Evolutionary conservation across 2,888 invertebrate genomes (phyloP).

Genomic region (Magallana nippona): DNA sequence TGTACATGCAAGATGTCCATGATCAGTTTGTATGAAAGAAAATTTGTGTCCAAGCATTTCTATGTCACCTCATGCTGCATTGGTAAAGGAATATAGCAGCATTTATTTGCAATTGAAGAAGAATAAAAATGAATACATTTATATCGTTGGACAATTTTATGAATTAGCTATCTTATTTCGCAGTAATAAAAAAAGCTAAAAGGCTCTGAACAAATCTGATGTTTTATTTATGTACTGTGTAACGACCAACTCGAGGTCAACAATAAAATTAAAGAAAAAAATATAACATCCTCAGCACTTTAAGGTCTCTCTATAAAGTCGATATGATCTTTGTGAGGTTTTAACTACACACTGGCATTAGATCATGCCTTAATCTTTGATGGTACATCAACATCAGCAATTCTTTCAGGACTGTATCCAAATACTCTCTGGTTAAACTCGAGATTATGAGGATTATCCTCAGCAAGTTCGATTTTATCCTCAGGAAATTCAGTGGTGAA

Average conservation of each 20-base stretch:
- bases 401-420: constrained; percentile 2
- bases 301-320: background rate
- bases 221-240: background rate
- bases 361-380: constrained; percentile 2
- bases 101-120: background rate
- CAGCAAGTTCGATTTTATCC: constrained; percentile 19
- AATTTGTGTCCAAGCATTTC: too few species aligned
- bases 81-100: background rate
- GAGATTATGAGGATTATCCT: background rate
- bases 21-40: too few species aligned
- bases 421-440: background rate
- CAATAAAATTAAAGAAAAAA: background rate
- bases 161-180: too few species aligned
- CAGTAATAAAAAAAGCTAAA: background rate
- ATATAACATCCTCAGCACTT: constrained; percentile 4
- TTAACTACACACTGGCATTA: background rate
- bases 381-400: background rate
- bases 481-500: constrained; percentile 18
- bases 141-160: too few species aligned
- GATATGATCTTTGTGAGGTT: background rate
- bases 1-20: too few species aligned
- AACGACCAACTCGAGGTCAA: background rate
- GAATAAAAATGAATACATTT: background rate
- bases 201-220: background rate
- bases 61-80: background rate